Evolutionary conservation across 2,113 vertebrate species (phyloP), one percentile per base, ranked within the genome.

Genomic region (Heterotis niloticus): DNA sequence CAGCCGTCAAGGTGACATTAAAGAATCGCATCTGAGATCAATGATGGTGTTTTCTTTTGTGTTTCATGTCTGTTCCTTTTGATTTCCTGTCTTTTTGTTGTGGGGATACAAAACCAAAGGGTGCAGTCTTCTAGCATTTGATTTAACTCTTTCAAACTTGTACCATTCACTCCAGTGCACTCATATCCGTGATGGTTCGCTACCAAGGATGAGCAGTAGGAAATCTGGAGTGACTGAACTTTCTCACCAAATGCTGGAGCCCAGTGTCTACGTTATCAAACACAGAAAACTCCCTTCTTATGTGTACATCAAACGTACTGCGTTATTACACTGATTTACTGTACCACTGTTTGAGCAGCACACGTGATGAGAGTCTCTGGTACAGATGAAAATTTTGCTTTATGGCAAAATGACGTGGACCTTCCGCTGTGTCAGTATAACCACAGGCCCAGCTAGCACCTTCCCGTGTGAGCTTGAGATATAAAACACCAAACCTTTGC

Each of bases 161-260:
- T 83, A 74, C 78, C 68, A 67, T 81, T 82, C 75, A 74, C 54
- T 14, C 64, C 23, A 10, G 24, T 72, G 24, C 62, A 9, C 34
- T 77, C 24, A 78, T 80, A 81, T 77, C 68, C 72, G 59, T 78
- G 57, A 83, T n/a, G n/a, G n/a, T n/a, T n/a, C n/a, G n/a, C n/a
- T n/a, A n/a, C n/a, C n/a, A n/a, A n/a, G n/a, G n/a, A n/a, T n/a
- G n/a, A n/a, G n/a, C n/a, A n/a, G n/a, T n/a, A n/a, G n/a, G n/a
- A n/a, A n/a, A n/a, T n/a, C n/a, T n/a, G 51, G 1, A 76, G 34
- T 59, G 67, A 44, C n/a, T 54, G 56, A 34, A 20, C 5, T 44
- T n/a, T 75, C 52, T 71, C 60, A 67, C 12, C 10, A 29, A 65
- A 44, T 54, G 20, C 14, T n/a, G 11, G 28, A 29, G 5, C 17